Base-by-base conservation (phyloP, 2,888 invertebrate genomes). In the Schizaphis graminum region DNA sequence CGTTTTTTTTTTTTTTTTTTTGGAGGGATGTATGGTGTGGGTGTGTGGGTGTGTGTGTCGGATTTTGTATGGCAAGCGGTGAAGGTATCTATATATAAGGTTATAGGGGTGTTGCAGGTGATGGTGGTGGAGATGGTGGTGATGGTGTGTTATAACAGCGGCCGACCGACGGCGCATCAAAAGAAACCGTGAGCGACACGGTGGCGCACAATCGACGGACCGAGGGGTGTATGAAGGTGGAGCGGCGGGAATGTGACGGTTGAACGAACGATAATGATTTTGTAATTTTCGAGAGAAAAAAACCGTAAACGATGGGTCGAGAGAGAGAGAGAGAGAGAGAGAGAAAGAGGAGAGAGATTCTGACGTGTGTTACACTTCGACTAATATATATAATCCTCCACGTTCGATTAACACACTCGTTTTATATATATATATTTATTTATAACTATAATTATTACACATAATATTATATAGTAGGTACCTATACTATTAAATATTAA, bases 131-230 rank as follows among this genome's bases (percentile, higher is more conserved):
- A 3, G 28, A 24, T 90, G 47, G 7, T 1, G 41, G 56, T 41
- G 56, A 24, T 24, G 47, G 61, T 67, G 67, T 21, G 47, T 85
- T 44, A 85, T 44, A 24, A 41, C 53, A 35, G 53, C 44, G 56
- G 28, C 53, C 53, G n/a, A 28, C 41, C 77, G 49, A 28, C 49
- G 84, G 24, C 21, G 57, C 91, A 41, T 41, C 84, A 56, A 8
- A 67, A 86, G 21, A 86, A 86, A 57, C 44, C 86, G 44, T 86
- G 91, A 86, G 24, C 91, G 91, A 86, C 77, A 53, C 91, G 57
- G 85, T 61, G 26, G 41, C 56, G 47, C 89, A 41, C 84, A 44
- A 41, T 56, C 26, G 61, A 28, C 61, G 8, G 56, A 16, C 11
- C 5, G 57, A 13, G 13, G 57, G 41, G 0, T 21, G 44, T 1